These are phyloP conservation scores for Saturnia pavonia DNA, from an alignment of 2,888 invertebrate genomes.

Conservation along the genomic window DNA sequence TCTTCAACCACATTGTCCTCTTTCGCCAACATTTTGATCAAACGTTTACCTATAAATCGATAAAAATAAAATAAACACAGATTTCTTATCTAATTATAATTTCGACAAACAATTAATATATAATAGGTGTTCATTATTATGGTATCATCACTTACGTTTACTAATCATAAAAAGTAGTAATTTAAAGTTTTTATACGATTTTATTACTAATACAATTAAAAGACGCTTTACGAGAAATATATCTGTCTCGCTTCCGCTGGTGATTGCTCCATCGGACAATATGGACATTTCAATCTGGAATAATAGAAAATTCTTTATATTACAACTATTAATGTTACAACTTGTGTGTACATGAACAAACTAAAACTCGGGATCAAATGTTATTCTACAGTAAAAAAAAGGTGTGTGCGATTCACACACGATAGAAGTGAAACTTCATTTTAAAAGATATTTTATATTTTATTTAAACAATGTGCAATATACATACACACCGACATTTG, in stretches of 20 bases:
- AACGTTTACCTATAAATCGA: not conserved
- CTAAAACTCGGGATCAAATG: not conserved
- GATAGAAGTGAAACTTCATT: no score
- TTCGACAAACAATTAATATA: not conserved
- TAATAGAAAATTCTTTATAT: constrained; percentile 29
- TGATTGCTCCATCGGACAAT: constrained; percentile 98
- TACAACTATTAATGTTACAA: not conserved
- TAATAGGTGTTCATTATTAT: not conserved
- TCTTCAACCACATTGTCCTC: no score
- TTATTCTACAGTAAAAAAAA: no score
- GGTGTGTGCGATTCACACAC: no score
- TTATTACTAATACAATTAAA: constrained; percentile 20
- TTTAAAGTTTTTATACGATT: not conserved
- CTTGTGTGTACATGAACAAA: no score
- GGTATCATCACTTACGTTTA: not conserved
- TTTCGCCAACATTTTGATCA: no score
- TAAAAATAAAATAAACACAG: no score
- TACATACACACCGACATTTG: no score
- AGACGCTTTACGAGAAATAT: constrained; percentile 87
- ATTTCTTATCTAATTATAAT: not conserved
- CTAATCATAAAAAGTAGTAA: not conserved
- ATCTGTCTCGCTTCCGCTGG: constrained; percentile 96
- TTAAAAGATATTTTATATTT: no score
- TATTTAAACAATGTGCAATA: no score
- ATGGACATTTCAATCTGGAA: constrained; percentile 98